phyloP scores from a whole-genome alignment of 2,113 vertebrate species.

The Anser brachyrhynchus region DNA sequence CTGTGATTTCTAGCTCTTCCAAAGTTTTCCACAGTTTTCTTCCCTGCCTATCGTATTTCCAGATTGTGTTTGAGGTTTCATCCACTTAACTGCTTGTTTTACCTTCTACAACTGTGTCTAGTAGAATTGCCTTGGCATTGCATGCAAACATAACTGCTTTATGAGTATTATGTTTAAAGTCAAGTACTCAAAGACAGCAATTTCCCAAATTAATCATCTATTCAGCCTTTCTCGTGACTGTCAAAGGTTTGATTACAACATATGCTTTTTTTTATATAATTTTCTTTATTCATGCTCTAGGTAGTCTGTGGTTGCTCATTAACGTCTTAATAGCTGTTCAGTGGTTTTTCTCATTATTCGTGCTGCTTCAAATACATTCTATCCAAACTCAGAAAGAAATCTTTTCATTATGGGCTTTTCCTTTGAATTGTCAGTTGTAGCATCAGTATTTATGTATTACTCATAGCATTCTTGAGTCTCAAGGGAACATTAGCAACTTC shows the following conservation, averaged over 20 bases:
- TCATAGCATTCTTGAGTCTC: background rate
- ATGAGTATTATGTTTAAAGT: background rate
- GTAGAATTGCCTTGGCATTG: background rate
- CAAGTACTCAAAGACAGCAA: background rate
- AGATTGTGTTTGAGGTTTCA: background rate
- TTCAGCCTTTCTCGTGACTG: background rate
- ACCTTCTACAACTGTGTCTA: background rate
- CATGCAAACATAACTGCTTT: background rate
- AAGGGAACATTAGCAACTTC: background rate
- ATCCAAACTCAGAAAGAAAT: constrained; percentile 12
- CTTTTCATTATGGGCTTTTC: background rate
- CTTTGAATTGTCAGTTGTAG: background rate
- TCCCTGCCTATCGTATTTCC: background rate
- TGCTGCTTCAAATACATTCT: background rate
- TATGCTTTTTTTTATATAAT: background rate
- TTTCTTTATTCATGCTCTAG: background rate
- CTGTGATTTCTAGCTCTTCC: background rate
- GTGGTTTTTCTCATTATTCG: background rate
- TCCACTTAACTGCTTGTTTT: background rate
- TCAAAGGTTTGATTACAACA: background rate
- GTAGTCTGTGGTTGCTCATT: background rate
- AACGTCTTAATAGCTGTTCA: background rate
- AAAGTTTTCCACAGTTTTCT: background rate
- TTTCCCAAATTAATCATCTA: background rate
- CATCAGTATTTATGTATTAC: background rate